Conservation (phyloP, 92 coral and sea anemone species). For the Nematostella vectensis region DNA sequence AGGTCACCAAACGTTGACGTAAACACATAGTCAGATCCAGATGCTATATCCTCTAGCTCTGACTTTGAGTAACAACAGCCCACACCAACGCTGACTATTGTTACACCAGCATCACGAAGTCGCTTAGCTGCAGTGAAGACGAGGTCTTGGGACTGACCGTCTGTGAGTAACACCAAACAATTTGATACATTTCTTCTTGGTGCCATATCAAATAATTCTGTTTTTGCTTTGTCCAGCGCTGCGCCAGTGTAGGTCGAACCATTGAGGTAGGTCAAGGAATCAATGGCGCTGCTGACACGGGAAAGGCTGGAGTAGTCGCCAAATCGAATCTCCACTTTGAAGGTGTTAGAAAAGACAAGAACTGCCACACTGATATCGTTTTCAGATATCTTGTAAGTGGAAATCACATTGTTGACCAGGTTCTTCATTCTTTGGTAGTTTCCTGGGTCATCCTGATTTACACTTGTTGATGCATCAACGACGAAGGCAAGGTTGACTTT, state of each 20-base stretch:
- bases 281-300: neutral
- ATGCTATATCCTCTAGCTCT: neutral
- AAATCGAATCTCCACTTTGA: neutral
- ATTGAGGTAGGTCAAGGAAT: neutral
- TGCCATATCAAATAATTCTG: neutral
- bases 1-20: neutral
- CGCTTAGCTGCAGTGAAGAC: neutral
- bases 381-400: neutral
- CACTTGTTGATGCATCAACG: constrained; percentile 13
- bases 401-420: neutral
- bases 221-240: neutral
- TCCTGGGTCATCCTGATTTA: neutral
- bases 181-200: neutral
- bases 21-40: neutral
- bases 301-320: neutral
- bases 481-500: constrained; percentile 17
- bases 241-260: neutral
- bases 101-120: neutral
- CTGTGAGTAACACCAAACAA: neutral
- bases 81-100: neutral
- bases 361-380: neutral
- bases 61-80: neutral
- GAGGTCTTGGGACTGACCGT: neutral
- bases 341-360: neutral
- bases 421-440: neutral